These are phyloP conservation scores for Acestrorhynchus altus DNA, from an alignment of 2,797 vertebrate genomes.

Conservation along the genomic window DNA sequence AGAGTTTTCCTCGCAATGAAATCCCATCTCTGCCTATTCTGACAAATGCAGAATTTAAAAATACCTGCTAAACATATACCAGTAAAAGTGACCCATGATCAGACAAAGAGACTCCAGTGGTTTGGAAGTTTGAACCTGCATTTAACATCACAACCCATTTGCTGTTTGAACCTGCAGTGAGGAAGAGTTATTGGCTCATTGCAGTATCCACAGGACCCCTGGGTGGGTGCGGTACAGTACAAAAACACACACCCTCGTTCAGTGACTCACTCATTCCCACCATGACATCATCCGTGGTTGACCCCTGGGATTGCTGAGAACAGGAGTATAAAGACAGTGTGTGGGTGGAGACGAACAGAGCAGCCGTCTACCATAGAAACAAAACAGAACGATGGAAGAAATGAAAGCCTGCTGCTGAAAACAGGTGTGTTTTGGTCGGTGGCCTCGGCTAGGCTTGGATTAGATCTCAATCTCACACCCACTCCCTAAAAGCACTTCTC, in stretches of 20 bases:
- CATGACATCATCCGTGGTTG: slow-evolving; percentile 42
- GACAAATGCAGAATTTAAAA: no score
- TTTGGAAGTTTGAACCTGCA: no score
- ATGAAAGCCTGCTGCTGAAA: slow-evolving; percentile 34
- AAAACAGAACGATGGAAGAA: slow-evolving; percentile 53
- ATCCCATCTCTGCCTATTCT: no score
- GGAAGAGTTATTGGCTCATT: not conserved
- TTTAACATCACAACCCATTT: not conserved
- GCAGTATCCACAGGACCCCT: slow-evolving; percentile 19
- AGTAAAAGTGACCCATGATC: no score
- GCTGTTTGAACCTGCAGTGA: slow-evolving; percentile 7
- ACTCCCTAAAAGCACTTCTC: not conserved
- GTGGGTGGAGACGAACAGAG: slow-evolving; percentile 42
- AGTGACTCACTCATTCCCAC: slow-evolving; percentile 57
- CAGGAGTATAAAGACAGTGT: slow-evolving; percentile 42
- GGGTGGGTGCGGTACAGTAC: slow-evolving; percentile 25
- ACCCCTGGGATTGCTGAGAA: slow-evolving; percentile 51
- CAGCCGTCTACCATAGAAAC: slow-evolving; percentile 43
- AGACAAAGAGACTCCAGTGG: no score
- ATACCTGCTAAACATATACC: no score
- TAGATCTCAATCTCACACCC: not conserved
- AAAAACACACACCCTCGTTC: slow-evolving; percentile 22
- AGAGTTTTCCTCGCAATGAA: no score
- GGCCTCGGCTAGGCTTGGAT: not conserved
- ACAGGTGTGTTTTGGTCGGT: slow-evolving; percentile 50